Evolutionary conservation across 2,797 vertebrate genomes (phyloP), one percentile per base, ranked within the genome.

Genomic region (Anniella stebbinsi): DNA sequence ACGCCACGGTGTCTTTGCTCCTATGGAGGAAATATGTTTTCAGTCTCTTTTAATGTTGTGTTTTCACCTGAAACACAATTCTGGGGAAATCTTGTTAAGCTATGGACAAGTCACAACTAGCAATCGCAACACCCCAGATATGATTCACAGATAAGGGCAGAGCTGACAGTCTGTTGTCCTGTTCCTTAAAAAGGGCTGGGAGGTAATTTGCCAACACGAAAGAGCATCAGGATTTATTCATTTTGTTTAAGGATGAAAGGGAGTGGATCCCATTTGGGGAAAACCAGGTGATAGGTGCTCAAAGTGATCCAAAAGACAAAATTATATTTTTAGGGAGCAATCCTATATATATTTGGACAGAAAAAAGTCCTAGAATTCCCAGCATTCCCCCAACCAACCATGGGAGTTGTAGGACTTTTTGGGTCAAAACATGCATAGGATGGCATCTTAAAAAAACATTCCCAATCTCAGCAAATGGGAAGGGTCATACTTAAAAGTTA

Each of bases 21-120:
- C 51, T 30, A 9, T 11, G 12, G 57, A 83, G 73, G 48, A 38
- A 33, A 66, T 7, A 30, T 10, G 54, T 54, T 17, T 4, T 38
- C 60, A 70, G 28, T 38, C 25, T n/a, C 77, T 88, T 66, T 76
- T 18, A 67, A 36, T 67, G 15, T 17, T 63, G 85, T 81, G 18
- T 66, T 86, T 87, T 73, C 88, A 92, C 91, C 90, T 60, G 51
- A 86, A 13, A 36, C 21, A 25, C 69, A 91, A 90, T 87, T 84
- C 82, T 45, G 80, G 87, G 92, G 84, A 93, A 93, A 88, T 78
- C 11, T 63, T 48, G 88, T 89, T 91, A 93, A 91, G 91, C 91
- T 92, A 54, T 63, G 91, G 88, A 86, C 95, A 93, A 95, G 95
- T 95, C 88, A 38, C 10, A 92, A 93, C 96, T 87, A 91, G 94